phyloP scores from a whole-genome alignment of 2,797 vertebrate species.

The Falco berigora region DNA sequence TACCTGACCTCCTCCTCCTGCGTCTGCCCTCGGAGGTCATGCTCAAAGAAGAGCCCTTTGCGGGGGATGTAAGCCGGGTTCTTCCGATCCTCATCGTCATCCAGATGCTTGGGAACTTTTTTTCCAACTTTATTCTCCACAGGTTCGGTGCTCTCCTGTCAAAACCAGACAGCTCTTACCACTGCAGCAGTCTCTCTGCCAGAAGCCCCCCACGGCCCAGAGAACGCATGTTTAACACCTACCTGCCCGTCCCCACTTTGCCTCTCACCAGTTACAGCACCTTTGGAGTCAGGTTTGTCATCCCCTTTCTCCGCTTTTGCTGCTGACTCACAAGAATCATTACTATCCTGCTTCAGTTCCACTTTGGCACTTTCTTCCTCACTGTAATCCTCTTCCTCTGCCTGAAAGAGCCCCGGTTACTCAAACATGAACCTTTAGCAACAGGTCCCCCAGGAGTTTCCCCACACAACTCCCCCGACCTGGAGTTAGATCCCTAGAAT shows the following conservation, averaged over 20 bases:
- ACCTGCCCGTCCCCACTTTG: constrained; percentile 98
- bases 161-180: constrained; percentile 35
- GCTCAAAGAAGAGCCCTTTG: constrained; percentile 97
- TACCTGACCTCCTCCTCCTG: constrained; percentile 92
- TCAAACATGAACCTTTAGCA: not conserved
- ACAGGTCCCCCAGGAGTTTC: not conserved
- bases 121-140: constrained; percentile 84
- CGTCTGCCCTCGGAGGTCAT: constrained; percentile 90
- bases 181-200: constrained; percentile 36
- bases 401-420: constrained; percentile 63
- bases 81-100: constrained; percentile 93
- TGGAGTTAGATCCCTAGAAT: no score
- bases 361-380: constrained; percentile 82
- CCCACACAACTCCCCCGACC: fast-evolving
- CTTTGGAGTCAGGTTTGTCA: constrained; percentile 81
- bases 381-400: constrained; percentile 82
- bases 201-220: not conserved
- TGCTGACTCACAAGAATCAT: constrained; percentile 65
- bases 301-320: constrained; percentile 69
- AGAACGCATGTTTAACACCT: not conserved
- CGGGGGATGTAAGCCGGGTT: constrained; percentile 96
- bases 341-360: constrained; percentile 74
- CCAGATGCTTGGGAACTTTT: constrained; percentile 86
- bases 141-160: constrained; percentile 92
- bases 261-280: constrained; percentile 85